phyloP scores from a whole-genome alignment of 1,140 invertebrate species.

The Neoseiulus cucumeris region DNA sequence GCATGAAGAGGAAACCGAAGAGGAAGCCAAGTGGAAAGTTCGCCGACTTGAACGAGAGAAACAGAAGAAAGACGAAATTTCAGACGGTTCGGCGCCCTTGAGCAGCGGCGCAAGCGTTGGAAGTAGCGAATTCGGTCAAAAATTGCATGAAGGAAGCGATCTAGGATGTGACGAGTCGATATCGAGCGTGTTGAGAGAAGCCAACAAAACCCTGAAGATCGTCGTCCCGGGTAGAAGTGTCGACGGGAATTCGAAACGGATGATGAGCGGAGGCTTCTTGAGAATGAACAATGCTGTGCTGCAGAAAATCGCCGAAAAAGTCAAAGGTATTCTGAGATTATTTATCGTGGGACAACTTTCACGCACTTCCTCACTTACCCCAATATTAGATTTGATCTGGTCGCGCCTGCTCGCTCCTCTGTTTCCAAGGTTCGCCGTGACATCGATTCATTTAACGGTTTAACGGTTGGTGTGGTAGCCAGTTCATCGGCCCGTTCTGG shows the following conservation, averaged over 20 bases:
- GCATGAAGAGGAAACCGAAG: neutral
- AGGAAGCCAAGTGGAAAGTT: slow-evolving; percentile 5
- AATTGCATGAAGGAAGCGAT: neutral
- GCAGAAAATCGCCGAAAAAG: slow-evolving; percentile 3
- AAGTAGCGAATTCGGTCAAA: too few species aligned
- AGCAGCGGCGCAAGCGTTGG: too few species aligned
- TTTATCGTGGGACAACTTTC: too few species aligned
- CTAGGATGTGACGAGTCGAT: neutral
- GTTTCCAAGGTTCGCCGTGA: too few species aligned
- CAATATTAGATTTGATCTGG: too few species aligned
- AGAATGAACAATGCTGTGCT: neutral
- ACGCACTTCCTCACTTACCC: too few species aligned
- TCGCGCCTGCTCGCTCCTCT: too few species aligned
- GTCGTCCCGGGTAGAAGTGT: neutral
- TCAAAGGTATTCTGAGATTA: neutral
- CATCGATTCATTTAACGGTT: too few species aligned
- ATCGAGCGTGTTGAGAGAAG: neutral
- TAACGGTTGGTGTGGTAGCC: too few species aligned
- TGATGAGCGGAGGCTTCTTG: neutral
- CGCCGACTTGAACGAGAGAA: neutral
- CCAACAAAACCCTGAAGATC: neutral
- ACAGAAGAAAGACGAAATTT: neutral
- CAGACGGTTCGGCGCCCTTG: too few species aligned
- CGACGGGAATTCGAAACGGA: neutral
- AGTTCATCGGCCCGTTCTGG: too few species aligned